Percentiles rank a stretch among this genome's conserved stretches.
Conservation (phyloP, 2,888 invertebrate species). For the Gandaritis pyraliata region DNA sequence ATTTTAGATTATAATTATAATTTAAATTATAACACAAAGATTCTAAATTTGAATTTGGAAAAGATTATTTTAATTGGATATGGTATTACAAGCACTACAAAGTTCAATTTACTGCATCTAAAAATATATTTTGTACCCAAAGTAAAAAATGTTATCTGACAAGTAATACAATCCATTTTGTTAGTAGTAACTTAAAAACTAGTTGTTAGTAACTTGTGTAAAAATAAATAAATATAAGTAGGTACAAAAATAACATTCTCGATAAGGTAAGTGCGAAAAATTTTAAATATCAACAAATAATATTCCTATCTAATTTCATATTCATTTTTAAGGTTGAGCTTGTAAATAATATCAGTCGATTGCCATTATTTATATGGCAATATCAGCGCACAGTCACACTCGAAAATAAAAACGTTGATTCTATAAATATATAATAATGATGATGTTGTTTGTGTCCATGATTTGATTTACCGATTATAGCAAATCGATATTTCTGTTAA, state of each 20-base stretch:
- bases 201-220: no score
- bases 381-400: conserved; percentile 9
- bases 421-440: background rate
- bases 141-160: no score
- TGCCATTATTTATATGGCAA: conserved; percentile 4
- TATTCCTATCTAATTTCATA: conserved; percentile 2
- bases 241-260: no score
- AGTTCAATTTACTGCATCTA: background rate
- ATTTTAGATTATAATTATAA: no score
- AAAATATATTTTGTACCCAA: background rate
- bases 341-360: conserved; percentile 65
- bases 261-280: background rate
- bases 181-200: no score
- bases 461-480: no score
- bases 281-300: background rate
- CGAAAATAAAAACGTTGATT: background rate
- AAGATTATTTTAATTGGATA: conserved; percentile 1
- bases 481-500: no score
- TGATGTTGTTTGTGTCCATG: background rate
- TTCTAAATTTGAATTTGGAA: no score
- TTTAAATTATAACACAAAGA: no score
- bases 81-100: background rate
- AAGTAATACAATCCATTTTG: no score
- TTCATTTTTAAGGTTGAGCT: conserved; percentile 54
- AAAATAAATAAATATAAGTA: no score